Evolutionary conservation across 2,113 vertebrate genomes (phyloP), one percentile per base, ranked within the genome.

Genomic region (Erythrocercus mccallii): DNA sequence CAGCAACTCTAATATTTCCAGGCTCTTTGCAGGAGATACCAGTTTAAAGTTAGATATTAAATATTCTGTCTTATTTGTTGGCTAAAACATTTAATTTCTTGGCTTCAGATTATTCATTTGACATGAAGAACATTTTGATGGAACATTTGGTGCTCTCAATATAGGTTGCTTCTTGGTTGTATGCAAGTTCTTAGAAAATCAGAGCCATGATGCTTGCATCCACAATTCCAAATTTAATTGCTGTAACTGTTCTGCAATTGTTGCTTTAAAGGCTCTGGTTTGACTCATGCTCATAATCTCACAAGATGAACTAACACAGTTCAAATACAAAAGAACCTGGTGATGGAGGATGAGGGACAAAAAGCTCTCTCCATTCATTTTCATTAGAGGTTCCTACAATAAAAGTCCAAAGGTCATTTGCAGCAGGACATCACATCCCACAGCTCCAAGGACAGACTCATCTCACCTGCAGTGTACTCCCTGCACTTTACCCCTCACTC

Each of bases 401-500:
- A 13, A 4, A 45, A 60, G 45, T 33, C 54, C 21, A 60, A 56
- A 23, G 35, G 58, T 80, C 28, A 9, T 6, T 14, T 31, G 44
- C 21, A 58, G 24, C 68, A 86, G 77, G 69, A 94, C 68, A 60
- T 81, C n/a, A 19, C 47, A 78, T 31, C 48, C 17, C 4, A 44
- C 64, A 83, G n/a, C 56, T 71, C 64, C 82, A 81, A 68, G 33
- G 69, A 44, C 24, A 54, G 21, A 37, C 62, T 48, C 19, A 6
- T 45, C 37, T 78, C 60, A 15, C 50, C 48, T 69, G 21, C 54
- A 56, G 10, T 7, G 14, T 8, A 10, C 10, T 35, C 42, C 19
- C 20, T 69, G 45, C 5, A 1, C 71, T 64, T 50, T 33, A 27
- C 33, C 6, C 0, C 2, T 57, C 10, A 13, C 21, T 25, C 37